Conservation (phyloP, 1,140 invertebrate genomes). For the Atta colombica region DNA sequence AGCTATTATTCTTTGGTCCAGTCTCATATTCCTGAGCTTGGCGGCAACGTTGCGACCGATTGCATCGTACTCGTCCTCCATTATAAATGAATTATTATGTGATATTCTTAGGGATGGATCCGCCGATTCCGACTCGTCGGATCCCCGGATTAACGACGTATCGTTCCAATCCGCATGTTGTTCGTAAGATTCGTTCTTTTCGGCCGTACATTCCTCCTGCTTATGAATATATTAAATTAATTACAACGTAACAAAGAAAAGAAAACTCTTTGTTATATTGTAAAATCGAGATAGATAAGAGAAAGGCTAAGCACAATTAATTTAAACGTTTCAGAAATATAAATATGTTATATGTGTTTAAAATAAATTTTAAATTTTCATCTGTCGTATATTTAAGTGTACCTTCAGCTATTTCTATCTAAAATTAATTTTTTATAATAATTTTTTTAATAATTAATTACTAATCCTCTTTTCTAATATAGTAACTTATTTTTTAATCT, state of each 20-base stretch:
- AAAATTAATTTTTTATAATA: not conserved
- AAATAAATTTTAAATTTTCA: not conserved
- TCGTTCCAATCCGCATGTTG: slow-evolving; percentile 79
- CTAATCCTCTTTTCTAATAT: not conserved
- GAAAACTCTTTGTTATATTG: not conserved
- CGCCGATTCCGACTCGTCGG: slow-evolving; percentile 79
- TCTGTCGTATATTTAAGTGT: not conserved
- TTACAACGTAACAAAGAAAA: not conserved
- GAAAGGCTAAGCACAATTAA: not conserved
- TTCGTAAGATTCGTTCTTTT: slow-evolving; percentile 80
- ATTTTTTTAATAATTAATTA: too few species aligned
- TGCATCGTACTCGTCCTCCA: slow-evolving; percentile 85
- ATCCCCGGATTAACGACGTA: slow-evolving; percentile 73
- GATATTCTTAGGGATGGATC: slow-evolving; percentile 77
- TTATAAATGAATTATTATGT: slow-evolving; percentile 79
- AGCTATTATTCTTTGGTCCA: slow-evolving; percentile 85
- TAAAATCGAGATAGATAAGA: not conserved
- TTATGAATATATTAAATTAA: slow-evolving; percentile 46
- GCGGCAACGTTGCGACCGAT: slow-evolving; percentile 85
- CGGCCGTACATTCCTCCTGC: slow-evolving; percentile 80
- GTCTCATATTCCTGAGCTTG: slow-evolving; percentile 84
- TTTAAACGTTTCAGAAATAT: not conserved
- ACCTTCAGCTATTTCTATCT: not conserved
- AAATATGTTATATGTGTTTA: not conserved
- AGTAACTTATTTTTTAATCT: not conserved